Conservation (phyloP, 1,140 invertebrate genomes). For the Odontomachus brunneus region DNA sequence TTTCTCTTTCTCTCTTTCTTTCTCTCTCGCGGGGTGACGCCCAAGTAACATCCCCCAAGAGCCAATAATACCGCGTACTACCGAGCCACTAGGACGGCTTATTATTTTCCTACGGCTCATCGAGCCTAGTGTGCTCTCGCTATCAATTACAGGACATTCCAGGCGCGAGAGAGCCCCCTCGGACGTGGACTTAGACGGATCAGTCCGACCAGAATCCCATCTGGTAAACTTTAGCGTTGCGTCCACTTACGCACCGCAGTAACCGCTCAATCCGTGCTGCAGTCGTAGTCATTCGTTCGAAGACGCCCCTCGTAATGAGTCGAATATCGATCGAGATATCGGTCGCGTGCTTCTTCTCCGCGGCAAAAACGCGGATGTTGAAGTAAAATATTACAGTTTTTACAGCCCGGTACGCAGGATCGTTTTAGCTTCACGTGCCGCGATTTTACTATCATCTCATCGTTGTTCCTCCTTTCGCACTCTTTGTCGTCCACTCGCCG, state of each 20-base stretch:
- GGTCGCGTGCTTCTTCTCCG: neutral
- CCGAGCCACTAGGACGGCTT: constrained; percentile 73
- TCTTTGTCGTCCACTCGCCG: constrained; percentile 11
- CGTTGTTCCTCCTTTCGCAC: too few relatives aligned
- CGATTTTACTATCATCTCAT: constrained; percentile 18
- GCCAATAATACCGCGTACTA: constrained; percentile 72
- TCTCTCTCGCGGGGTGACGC: constrained; percentile 66
- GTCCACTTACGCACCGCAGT: constrained; percentile 65
- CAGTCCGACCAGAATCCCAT: constrained; percentile 83
- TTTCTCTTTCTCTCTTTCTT: neutral
- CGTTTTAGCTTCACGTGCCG: neutral
- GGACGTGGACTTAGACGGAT: constrained; percentile 78
- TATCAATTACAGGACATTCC: constrained; percentile 81
- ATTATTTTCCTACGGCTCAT: constrained; percentile 82
- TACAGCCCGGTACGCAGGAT: too few relatives aligned
- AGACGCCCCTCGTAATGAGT: neutral
- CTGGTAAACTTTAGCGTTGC: constrained; percentile 78
- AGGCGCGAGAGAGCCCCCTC: constrained; percentile 60
- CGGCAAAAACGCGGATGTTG: too few relatives aligned
- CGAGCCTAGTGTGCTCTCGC: constrained; percentile 77
- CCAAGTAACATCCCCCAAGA: constrained; percentile 72
- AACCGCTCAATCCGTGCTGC: constrained; percentile 34
- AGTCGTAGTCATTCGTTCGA: constrained; percentile 4
- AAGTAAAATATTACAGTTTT: too few relatives aligned
- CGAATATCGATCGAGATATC: constrained; percentile 32